A percentile compares a stretch with the other conserved stretches of the same genome.
These are phyloP conservation scores for Drosophila recens DNA, from an alignment of 2,888 invertebrate genomes.

Conservation along the genomic window DNA sequence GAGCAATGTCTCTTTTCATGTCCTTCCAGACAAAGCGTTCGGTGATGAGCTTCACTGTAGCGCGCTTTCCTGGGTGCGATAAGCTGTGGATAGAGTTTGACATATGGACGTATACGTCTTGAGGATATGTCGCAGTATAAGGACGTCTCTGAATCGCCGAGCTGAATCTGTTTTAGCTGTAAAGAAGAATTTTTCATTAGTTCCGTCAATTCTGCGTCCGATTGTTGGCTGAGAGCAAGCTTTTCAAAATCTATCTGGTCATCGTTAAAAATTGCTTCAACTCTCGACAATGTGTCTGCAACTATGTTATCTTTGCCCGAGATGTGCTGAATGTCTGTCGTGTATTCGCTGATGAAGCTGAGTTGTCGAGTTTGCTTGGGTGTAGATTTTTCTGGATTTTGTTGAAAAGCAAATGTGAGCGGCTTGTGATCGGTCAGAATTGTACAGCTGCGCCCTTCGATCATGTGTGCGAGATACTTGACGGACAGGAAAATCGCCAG, in stretches of 20 bases:
- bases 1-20: constrained; percentile 8
- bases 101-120: neutral
- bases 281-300: too few species aligned
- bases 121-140: neutral
- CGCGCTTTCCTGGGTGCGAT: neutral
- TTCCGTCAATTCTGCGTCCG: neutral
- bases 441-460: constrained; percentile 7
- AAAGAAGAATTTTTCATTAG: neutral
- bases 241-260: neutral
- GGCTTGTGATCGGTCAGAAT: constrained; percentile 12
- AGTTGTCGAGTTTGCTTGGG: constrained; percentile 1
- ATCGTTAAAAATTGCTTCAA: neutral
- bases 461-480: constrained; percentile 21
- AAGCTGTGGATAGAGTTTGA: neutral
- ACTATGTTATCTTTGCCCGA: too few species aligned
- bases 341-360: neutral
- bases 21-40: neutral
- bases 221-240: neutral
- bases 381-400: constrained; percentile 3
- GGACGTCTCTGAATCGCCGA: neutral
- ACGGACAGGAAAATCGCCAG: too few species aligned
- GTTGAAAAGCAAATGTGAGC: constrained; percentile 7
- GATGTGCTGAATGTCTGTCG: too few species aligned
- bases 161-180: neutral
- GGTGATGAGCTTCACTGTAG: neutral